Evolutionary conservation across 2,888 invertebrate species (phyloP), one percentile per base, ranked within the genome.

Genomic region (Muschampia plurimacula): DNA sequence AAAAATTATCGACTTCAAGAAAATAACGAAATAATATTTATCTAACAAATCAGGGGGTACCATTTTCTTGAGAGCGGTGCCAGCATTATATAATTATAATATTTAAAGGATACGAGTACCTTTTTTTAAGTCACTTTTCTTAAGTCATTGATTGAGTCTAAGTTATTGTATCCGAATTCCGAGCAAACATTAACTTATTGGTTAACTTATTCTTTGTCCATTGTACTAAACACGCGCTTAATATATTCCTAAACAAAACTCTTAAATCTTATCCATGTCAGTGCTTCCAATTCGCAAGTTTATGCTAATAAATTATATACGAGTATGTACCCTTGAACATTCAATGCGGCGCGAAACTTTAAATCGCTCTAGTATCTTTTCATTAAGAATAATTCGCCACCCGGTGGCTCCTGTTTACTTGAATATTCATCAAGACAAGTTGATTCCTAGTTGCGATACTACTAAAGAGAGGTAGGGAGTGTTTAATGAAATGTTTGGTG

Each of bases 351-450:
- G 49, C 57, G 13, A 49, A 71, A 28, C 60, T 12, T 49, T 49
- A 71, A 66, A 59, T 66, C 66, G 62, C 55, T 72, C 22, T 22
- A 72, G 66, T 72, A 72, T 67, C 60, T 60, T 72, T 67, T 72
- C 67, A 72, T 72, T 72, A 67, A 67, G 55, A 72, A 72, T 63
- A 72, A 72, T 72, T 67, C 72, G 67, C 62, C 72, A 67, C 52
- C 72, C 66, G 67, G 67, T 72, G 72, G 62, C 36, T 36, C 55
- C 67, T 72, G 71, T 72, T 72, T 52, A 55, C 62, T 72, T 90
- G 91, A 90, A 92, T 91, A 92, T 91, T 91, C 89, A 91, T 88
- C 82, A 88, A 71, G 82, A 78, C 81, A 80, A 84, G 84, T 84
- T 86, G 84, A 86, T 86, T 84, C 84, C 83, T 84, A 84, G 82